Evolutionary conservation across 2,113 vertebrate genomes (phyloP), one percentile per base, ranked within the genome.

Genomic region (Dendropsophus ebraccatus): DNA sequence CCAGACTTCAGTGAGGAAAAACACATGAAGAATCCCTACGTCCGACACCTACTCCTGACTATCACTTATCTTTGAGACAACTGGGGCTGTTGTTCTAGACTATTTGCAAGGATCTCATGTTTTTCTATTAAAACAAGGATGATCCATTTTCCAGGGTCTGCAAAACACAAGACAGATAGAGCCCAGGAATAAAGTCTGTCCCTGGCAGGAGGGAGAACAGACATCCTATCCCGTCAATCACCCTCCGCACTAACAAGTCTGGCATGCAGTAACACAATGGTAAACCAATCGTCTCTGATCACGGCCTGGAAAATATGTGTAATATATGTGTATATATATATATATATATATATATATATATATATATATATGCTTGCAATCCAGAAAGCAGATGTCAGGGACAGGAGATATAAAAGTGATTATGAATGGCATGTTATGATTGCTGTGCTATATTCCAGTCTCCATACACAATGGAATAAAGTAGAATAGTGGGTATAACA

Each of bases 241-340:
- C 67, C 67, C 23, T 56, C 67, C 41, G 81, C 58, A 81, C n/a
- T 45, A 41, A 73, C 37, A 84, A 16, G 21, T 21, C 41, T 37
- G 73, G 83, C 73, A 67, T 50, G 14, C 28, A 30, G n/a, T 52
- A n/a, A n/a, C 52, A 73, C 83, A 35, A 85, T 85, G 73, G 54
- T 85, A 85, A 78, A 85, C 45, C 41, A 30, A 85, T 85, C 50
- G 67, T 52, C 58, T 78, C 28, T 35, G 74, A 60, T 78, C 37
- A 23, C 28, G 23, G 50, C 30, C 32, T 62, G 83, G 73, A 52
- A 85, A 85, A 67, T 35, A 30, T 76, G 21, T 30, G 72, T 14
- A n/a, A n/a, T n/a, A n/a, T n/a, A n/a, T n/a, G n/a, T n/a, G n/a
- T n/a, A n/a, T n/a, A n/a, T n/a, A n/a, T n/a, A n/a, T n/a, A n/a